Evolutionary conservation across 1,140 invertebrate genomes (phyloP).

Genomic region (Rhagoletis pomonella): DNA sequence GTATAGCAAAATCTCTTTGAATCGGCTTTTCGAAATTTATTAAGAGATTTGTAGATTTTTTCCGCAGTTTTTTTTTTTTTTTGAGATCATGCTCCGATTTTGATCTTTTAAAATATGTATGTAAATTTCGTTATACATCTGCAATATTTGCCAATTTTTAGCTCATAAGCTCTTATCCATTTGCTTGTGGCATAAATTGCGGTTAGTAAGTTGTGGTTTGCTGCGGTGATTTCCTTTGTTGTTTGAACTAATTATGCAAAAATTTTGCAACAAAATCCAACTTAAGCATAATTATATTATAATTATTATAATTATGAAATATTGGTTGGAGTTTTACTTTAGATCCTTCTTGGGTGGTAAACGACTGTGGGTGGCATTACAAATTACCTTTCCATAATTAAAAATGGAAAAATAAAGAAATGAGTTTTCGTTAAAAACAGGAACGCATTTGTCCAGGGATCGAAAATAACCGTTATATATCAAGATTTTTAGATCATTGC

Average conservation of each 20-base stretch:
- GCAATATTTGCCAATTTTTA: constrained; percentile 13
- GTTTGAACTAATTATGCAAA: not conserved
- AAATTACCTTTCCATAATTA: not conserved
- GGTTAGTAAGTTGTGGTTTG: not conserved
- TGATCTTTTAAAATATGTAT: not conserved
- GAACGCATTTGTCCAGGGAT: too few relatives aligned
- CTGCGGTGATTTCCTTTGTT: not conserved
- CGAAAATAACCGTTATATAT: too few relatives aligned
- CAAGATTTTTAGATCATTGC: too few relatives aligned
- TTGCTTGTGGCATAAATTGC: not conserved
- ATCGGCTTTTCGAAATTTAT: constrained; percentile 13
- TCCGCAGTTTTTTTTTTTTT: not conserved
- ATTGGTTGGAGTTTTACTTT: not conserved
- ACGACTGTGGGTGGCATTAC: not conserved
- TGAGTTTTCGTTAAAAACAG: too few relatives aligned
- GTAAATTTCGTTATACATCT: not conserved
- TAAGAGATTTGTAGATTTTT: constrained; percentile 25
- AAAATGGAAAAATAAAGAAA: too few relatives aligned
- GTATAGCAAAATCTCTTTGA: not conserved
- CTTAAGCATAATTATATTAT: constrained; percentile 1
- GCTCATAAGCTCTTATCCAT: not conserved
- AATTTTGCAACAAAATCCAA: too few relatives aligned
- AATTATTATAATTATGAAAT: constrained; percentile 6
- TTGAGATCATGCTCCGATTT: not conserved
- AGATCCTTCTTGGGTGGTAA: not conserved